Conservation (phyloP, 2,113 vertebrate genomes). For the Muntiacus reevesi region DNA sequence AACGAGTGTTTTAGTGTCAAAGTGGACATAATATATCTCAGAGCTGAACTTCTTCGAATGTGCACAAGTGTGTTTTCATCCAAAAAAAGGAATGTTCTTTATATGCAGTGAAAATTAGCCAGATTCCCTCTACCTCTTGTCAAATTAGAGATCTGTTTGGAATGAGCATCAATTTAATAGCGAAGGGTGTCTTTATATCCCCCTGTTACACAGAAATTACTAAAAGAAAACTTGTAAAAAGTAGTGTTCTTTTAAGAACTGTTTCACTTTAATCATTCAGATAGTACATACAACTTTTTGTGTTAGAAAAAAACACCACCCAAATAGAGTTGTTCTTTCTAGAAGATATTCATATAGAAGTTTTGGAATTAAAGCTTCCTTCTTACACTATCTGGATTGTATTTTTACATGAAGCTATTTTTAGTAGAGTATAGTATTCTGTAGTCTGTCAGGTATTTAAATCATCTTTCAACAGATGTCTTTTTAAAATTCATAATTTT, state of each 20-base stretch:
- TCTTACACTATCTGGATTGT: background rate
- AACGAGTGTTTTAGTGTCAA: background rate
- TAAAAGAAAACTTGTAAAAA: background rate
- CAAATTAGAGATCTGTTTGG: background rate
- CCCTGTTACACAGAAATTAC: background rate
- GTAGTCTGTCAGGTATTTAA: constrained; percentile 47
- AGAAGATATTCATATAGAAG: background rate
- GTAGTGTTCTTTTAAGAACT: background rate
- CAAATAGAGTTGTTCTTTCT: background rate
- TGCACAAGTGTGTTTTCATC: background rate
- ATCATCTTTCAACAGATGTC: constrained; percentile 40
- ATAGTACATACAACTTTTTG: background rate
- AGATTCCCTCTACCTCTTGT: background rate
- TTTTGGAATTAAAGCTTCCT: background rate
- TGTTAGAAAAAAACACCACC: background rate
- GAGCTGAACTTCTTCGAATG: background rate
- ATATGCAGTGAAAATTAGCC: background rate
- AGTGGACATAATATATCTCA: background rate
- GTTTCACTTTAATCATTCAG: background rate
- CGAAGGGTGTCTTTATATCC: background rate
- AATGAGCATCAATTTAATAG: background rate
- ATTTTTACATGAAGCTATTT: constrained; percentile 36
- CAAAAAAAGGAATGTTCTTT: background rate
- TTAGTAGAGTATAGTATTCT: constrained; percentile 2
- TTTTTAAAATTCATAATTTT: constrained; percentile 44